Conservation (phyloP, 2,797 vertebrate genomes). For the Peromyscus nudipes region DNA sequence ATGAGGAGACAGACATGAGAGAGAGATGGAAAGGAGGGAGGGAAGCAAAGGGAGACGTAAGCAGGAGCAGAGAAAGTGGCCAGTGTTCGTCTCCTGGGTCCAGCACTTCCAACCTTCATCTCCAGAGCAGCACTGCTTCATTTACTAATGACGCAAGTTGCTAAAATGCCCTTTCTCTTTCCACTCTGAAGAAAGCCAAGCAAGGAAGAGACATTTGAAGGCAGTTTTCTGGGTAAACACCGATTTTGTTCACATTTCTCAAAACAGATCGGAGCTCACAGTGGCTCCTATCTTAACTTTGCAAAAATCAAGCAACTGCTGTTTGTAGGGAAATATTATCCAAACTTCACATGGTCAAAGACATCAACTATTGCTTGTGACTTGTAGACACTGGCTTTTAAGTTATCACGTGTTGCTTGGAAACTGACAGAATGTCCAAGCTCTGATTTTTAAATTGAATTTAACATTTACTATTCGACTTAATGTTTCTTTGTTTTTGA, state of each 20-base stretch:
- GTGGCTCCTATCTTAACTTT: neutral
- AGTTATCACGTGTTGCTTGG: neutral
- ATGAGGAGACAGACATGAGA: slow-evolving; percentile 10
- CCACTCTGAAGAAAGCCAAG: neutral
- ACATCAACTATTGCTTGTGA: neutral
- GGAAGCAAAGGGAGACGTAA: neutral
- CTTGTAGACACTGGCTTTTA: neutral
- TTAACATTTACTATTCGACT: neutral
- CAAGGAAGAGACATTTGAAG: neutral
- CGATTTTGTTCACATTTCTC: slow-evolving; percentile 29
- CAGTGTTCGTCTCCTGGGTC: neutral
- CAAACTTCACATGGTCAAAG: neutral
- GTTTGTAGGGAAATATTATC: neutral
- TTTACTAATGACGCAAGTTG: neutral
- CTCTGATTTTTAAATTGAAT: neutral
- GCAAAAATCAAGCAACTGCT: neutral
- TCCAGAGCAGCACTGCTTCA: neutral
- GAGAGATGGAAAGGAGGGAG: neutral
- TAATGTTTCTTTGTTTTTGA: neutral
- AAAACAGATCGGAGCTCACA: slow-evolving; percentile 11
- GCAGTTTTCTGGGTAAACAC: slow-evolving; percentile 1
- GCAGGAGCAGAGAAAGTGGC: neutral
- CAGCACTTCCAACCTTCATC: accelerated
- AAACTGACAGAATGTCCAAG: neutral
- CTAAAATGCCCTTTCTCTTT: neutral